Percentiles rank a stretch among this genome's conserved stretches.
Evolutionary conservation across 2,797 vertebrate genomes (phyloP).

Genomic region (Sphenopsis melanotis): DNA sequence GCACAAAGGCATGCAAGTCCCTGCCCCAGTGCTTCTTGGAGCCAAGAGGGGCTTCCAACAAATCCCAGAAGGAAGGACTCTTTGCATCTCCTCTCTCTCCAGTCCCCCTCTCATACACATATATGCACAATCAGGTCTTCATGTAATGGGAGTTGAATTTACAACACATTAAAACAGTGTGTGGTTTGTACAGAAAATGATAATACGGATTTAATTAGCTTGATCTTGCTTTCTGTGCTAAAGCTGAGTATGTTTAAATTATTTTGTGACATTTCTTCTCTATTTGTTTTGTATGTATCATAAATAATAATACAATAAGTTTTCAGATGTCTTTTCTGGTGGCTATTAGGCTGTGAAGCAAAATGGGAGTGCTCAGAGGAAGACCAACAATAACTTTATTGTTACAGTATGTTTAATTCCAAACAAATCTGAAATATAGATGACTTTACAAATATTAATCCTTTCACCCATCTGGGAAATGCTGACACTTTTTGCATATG

Average conservation of each 20-base stretch:
- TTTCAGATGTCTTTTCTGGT: constrained; percentile 36
- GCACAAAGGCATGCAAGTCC: neutral
- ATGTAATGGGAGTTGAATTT: constrained; percentile 11
- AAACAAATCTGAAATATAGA: constrained; percentile 28
- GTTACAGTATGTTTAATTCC: neutral
- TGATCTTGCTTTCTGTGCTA: constrained; percentile 42
- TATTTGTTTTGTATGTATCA: constrained; percentile 24
- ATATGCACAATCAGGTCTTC: neutral
- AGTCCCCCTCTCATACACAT: neutral
- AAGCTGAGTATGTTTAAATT: neutral
- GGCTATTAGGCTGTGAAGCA: constrained; percentile 13
- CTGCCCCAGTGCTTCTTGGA: neutral
- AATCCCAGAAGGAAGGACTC: neutral
- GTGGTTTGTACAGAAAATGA: constrained; percentile 21
- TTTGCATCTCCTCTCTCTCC: neutral
- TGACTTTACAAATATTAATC: constrained; percentile 6
- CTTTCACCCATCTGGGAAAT: neutral
- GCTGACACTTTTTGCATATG: neutral
- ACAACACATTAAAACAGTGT: neutral
- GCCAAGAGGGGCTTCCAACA: neutral
- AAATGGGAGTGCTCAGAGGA: constrained; percentile 27
- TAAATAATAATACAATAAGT: constrained; percentile 53
- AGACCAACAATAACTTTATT: constrained; percentile 41
- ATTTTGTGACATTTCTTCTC: constrained; percentile 28
- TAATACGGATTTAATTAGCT: constrained; percentile 41